Evolutionary conservation across 2,888 invertebrate genomes (phyloP).

Genomic region (Lordiphosa andalusiaca): DNA sequence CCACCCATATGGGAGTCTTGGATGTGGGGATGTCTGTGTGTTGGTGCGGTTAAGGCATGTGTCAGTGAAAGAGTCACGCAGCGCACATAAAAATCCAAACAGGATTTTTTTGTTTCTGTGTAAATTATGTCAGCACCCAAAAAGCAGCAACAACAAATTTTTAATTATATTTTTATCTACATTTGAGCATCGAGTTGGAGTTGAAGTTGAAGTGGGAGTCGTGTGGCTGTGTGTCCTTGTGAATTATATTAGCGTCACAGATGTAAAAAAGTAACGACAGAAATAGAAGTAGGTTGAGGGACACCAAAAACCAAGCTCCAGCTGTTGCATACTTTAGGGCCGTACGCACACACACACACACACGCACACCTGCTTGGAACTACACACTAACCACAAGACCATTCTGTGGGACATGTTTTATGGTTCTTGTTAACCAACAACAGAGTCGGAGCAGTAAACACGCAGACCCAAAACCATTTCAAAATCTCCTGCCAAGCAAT

Average conservation of each 20-base stretch:
- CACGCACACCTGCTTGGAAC: slow-evolving; percentile 3
- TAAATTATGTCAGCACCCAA: slow-evolving; percentile 49
- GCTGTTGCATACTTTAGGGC: slow-evolving; percentile 39
- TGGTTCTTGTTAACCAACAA: slow-evolving; percentile 41
- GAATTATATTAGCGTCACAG: slow-evolving; percentile 56
- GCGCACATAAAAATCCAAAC: slow-evolving; percentile 61
- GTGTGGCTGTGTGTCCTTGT: slow-evolving; percentile 21
- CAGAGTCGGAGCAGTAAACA: too few relatives aligned
- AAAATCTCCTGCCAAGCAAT: too few relatives aligned
- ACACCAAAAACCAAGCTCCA: slow-evolving; percentile 17
- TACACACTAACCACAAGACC: slow-evolving; percentile 14
- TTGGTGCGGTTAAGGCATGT: slow-evolving; percentile 36
- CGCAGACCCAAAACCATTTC: too few relatives aligned
- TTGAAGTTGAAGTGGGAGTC: neutral
- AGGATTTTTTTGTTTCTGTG: slow-evolving; percentile 50
- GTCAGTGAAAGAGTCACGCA: slow-evolving; percentile 58
- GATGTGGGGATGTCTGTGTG: slow-evolving; percentile 11
- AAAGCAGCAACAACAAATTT: slow-evolving; percentile 32
- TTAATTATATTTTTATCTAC: slow-evolving; percentile 70
- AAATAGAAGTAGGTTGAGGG: slow-evolving; percentile 18
- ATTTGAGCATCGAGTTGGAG: slow-evolving; percentile 38
- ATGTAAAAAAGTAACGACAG: slow-evolving; percentile 40
- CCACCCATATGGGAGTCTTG: slow-evolving; percentile 5
- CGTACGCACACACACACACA: neutral
- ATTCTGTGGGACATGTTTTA: slow-evolving; percentile 50